Percentiles rank a stretch among this genome's conserved stretches.
Conservation (phyloP, 2,113 vertebrate genomes). For the Syrmaticus mikado region DNA sequence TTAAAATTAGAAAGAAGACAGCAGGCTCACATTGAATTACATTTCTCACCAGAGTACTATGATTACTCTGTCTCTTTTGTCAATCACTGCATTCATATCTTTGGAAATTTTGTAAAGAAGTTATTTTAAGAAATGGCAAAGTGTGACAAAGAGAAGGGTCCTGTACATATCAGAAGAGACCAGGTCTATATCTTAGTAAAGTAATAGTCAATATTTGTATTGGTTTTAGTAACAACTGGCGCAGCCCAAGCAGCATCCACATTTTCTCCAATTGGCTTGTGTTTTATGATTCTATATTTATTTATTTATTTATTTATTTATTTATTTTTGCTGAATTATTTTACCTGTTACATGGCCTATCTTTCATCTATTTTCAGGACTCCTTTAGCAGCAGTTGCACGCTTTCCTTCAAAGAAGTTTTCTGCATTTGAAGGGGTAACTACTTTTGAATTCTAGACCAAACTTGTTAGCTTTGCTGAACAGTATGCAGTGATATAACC, state of each 20-base stretch:
- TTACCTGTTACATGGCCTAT: neutral
- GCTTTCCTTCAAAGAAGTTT: neutral
- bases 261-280: neutral
- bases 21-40: neutral
- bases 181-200: neutral
- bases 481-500: neutral
- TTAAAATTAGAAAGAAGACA: constrained; percentile 4
- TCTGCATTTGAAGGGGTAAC: neutral
- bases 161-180: neutral
- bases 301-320: neutral
- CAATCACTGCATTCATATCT: neutral
- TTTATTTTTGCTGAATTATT: neutral
- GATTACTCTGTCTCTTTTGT: neutral
- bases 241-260: neutral
- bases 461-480: neutral
- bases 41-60: neutral
- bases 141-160: neutral
- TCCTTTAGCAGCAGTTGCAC: neutral
- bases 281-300: neutral
- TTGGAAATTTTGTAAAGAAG: neutral
- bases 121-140: neutral
- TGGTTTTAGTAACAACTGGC: neutral
- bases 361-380: neutral
- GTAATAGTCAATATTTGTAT: neutral
- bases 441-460: neutral